phyloP scores from a whole-genome alignment of 2,113 vertebrate genomes.

The Amphilophus citrinellus region DNA sequence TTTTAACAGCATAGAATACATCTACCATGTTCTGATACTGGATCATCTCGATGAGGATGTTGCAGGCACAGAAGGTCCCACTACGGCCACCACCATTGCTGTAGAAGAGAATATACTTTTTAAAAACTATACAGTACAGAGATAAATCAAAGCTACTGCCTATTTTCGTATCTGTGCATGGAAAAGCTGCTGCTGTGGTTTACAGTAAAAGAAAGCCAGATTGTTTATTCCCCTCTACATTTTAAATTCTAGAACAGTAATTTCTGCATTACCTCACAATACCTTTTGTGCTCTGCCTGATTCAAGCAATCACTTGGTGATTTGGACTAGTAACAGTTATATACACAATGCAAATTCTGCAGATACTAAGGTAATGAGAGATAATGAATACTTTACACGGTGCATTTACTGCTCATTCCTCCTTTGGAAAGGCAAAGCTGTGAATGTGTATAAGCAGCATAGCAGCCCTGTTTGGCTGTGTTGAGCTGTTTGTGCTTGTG shows the following conservation, averaged over 20 bases:
- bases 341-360: neutral
- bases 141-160: neutral
- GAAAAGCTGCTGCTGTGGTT: no score
- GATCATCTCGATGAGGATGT: slow-evolving; percentile 96
- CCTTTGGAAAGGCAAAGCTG: neutral
- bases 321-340: neutral
- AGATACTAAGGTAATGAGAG: neutral
- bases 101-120: neutral
- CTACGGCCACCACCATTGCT: slow-evolving; percentile 97
- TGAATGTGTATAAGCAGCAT: neutral
- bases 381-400: neutral
- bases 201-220: no score
- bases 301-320: neutral
- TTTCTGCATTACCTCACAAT: neutral
- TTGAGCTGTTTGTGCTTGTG: neutral
- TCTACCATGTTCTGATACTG: slow-evolving; percentile 97
- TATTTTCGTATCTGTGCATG: neutral
- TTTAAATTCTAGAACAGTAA: neutral
- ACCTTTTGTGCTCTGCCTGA: neutral
- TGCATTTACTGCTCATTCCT: neutral
- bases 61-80: slow-evolving; percentile 93
- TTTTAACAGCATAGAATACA: slow-evolving; percentile 97
- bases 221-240: no score
- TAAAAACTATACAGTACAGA: neutral
- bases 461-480: neutral